Conservation (phyloP, 2,797 vertebrate genomes). For the Emys orbicularis region DNA sequence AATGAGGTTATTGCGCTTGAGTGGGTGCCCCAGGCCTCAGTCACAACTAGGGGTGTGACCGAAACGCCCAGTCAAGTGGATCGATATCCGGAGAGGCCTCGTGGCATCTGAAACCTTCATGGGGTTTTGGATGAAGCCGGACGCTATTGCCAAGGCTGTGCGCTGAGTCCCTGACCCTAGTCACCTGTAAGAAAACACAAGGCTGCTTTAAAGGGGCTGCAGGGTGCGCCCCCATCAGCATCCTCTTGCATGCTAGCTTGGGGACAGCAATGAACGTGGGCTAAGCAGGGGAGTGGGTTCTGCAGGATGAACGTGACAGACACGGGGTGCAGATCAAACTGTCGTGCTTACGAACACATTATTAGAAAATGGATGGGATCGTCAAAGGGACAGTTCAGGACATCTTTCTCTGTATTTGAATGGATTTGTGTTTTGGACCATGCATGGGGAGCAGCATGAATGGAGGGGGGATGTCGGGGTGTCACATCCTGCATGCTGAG, state of each 20-base stretch:
- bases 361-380: accelerated
- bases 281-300: background rate
- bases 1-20: conserved; percentile 74
- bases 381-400: accelerated
- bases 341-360: background rate
- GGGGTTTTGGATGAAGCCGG: conserved; percentile 70
- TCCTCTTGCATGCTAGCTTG: background rate
- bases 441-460: background rate
- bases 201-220: conserved; percentile 58
- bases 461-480: background rate
- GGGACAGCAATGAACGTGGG: background rate
- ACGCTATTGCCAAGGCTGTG: background rate
- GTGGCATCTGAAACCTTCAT: conserved; percentile 70
- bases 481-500: background rate
- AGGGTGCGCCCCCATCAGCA: background rate
- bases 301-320: background rate
- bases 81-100: conserved; percentile 73
- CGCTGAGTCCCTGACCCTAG: conserved; percentile 57
- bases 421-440: background rate
- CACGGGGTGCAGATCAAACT: accelerated
- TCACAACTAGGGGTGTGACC: conserved; percentile 60
- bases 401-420: background rate
- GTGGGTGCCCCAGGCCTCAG: conserved; percentile 67
- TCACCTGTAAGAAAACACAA: conserved; percentile 45
- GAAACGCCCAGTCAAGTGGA: conserved; percentile 73